These are phyloP conservation scores for Electrona antarctica DNA, from an alignment of 2,113 vertebrate species.

Conservation along the genomic window DNA sequence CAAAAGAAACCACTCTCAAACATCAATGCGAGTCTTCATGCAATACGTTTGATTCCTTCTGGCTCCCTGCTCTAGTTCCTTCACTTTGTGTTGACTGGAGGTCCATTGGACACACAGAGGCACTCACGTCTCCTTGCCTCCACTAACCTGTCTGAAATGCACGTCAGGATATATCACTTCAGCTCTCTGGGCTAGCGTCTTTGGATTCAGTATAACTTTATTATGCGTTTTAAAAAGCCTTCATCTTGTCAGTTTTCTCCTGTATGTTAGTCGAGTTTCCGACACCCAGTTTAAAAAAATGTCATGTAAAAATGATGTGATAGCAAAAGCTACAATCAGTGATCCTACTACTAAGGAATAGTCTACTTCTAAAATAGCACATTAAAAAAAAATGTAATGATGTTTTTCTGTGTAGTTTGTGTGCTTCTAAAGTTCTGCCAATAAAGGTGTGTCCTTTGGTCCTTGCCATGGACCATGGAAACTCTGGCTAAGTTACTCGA, in stretches of 20 bases:
- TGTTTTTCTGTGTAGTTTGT: not conserved
- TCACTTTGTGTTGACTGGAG: slow-evolving; percentile 17
- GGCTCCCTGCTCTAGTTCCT: slow-evolving; percentile 11
- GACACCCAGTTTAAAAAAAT: slow-evolving; percentile 10
- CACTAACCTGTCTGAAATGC: not conserved
- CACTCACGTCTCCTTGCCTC: not conserved
- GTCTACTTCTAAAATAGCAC: not conserved
- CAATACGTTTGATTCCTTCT: slow-evolving; percentile 3
- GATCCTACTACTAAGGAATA: slow-evolving; percentile 1
- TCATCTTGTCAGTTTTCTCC: slow-evolving; percentile 9
- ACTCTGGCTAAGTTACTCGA: not conserved
- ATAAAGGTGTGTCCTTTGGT: not conserved
- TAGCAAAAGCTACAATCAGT: slow-evolving; percentile 5
- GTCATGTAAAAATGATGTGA: slow-evolving; percentile 17
- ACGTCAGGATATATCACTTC: not conserved
- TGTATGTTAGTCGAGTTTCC: not conserved
- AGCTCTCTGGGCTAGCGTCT: slow-evolving; percentile 25
- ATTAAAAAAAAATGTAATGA: not conserved
- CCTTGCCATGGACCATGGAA: not conserved
- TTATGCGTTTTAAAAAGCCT: slow-evolving; percentile 1
- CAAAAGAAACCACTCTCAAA: slow-evolving; percentile 47
- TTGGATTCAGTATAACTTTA: slow-evolving; percentile 49
- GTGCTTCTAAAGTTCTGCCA: not conserved
- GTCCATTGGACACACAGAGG: slow-evolving; percentile 19
- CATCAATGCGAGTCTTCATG: slow-evolving; percentile 10